Evolutionary conservation across 2,113 vertebrate genomes (phyloP).

Genomic region (Pomatorhinus ruficollis): DNA sequence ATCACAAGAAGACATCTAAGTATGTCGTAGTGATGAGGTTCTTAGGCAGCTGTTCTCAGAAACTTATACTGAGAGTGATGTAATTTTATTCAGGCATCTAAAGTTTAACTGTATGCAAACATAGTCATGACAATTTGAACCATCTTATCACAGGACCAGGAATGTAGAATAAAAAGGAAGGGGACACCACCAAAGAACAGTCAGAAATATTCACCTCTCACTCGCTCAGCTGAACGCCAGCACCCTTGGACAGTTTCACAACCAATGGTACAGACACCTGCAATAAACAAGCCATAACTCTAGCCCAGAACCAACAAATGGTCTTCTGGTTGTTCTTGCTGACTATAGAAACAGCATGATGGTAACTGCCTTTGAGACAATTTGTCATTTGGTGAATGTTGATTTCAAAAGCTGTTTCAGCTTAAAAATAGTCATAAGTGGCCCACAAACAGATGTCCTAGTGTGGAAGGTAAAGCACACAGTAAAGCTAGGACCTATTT

Average conservation of each 20-base stretch:
- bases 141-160: not conserved
- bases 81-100: not conserved
- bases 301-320: not conserved
- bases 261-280: not conserved
- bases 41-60: not conserved
- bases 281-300: not conserved
- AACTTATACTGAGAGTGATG: not conserved
- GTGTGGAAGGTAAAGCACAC: not conserved
- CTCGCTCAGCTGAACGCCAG: not conserved
- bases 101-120: not conserved
- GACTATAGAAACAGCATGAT: not conserved
- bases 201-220: not conserved
- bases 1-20: not conserved
- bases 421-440: not conserved
- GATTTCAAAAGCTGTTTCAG: not conserved
- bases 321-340: not conserved
- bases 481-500: not conserved
- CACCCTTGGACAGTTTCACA: not conserved
- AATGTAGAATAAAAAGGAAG: not conserved
- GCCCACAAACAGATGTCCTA: not conserved
- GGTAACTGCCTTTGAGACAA: not conserved
- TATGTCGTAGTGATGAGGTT: not conserved
- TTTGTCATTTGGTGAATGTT: not conserved
- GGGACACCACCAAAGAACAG: not conserved
- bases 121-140: not conserved